A percentile compares a stretch with the other conserved stretches of the same genome.
Conservation (phyloP, 2,888 invertebrate genomes). For the Volucella zonaria region DNA sequence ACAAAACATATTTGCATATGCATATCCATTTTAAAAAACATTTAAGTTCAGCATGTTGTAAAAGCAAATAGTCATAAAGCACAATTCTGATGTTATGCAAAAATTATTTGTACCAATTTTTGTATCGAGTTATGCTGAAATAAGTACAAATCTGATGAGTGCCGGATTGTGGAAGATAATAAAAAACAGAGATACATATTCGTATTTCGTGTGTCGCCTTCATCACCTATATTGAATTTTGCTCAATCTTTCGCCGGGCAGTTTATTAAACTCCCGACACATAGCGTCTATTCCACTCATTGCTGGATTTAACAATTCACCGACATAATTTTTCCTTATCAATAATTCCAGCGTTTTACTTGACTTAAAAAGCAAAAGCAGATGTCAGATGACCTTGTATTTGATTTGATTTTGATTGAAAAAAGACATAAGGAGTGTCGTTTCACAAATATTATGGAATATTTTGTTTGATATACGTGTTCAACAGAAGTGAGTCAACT, state of each 20-base stretch:
- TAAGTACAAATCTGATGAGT: slow-evolving; percentile 58
- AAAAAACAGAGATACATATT: slow-evolving; percentile 38
- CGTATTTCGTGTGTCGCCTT: neutral
- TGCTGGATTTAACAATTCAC: neutral
- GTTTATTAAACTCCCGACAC: too few relatives aligned
- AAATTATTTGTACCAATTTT: slow-evolving; percentile 48
- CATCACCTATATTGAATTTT: slow-evolving; percentile 38
- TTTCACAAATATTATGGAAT: slow-evolving; percentile 6
- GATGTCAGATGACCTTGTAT: slow-evolving; percentile 60
- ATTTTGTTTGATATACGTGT: neutral
- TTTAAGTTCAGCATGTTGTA: too few relatives aligned
- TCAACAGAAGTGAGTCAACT: slow-evolving; percentile 46
- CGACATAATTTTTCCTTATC: slow-evolving; percentile 14
- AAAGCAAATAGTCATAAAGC: too few relatives aligned
- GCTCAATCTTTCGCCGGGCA: slow-evolving; percentile 18
- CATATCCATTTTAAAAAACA: too few relatives aligned
- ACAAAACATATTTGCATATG: too few relatives aligned
- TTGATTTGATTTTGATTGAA: neutral
- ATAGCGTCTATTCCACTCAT: neutral
- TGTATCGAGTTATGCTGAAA: slow-evolving; percentile 40
- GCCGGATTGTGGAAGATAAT: too few relatives aligned
- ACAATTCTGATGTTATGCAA: slow-evolving; percentile 52
- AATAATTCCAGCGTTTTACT: slow-evolving; percentile 39
- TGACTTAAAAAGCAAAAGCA: slow-evolving; percentile 43
- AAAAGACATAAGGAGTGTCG: slow-evolving; percentile 2